These are phyloP conservation scores for Mythimna albipuncta DNA, from an alignment of 2,888 invertebrate species.

Conservation along the genomic window DNA sequence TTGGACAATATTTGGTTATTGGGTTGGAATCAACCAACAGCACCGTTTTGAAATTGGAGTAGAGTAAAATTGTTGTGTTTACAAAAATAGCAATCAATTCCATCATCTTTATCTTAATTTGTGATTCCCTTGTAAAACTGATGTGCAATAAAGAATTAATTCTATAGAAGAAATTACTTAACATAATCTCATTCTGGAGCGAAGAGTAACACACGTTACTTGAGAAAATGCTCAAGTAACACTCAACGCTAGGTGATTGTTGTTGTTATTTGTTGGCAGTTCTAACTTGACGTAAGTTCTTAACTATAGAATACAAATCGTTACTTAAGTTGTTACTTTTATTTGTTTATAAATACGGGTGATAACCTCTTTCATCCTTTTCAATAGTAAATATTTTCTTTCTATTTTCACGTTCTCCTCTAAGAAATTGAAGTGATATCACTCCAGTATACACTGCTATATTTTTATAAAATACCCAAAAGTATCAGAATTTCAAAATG, in stretches of 20 bases:
- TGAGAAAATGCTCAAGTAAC: too few relatives aligned
- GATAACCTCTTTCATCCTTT: background rate
- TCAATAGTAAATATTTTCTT: background rate
- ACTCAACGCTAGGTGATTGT: too few relatives aligned
- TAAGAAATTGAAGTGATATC: constrained; percentile 1
- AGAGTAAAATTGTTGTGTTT: background rate
- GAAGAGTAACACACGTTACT: too few relatives aligned
- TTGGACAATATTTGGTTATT: background rate
- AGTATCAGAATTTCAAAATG: constrained; percentile 26
- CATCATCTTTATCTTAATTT: background rate
- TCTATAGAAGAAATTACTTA: too few relatives aligned
- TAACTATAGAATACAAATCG: too few relatives aligned
- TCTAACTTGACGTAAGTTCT: too few relatives aligned
- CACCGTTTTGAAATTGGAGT: background rate
- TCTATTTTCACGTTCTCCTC: background rate
- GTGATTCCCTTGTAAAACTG: background rate
- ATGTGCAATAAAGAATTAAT: background rate
- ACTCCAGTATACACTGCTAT: constrained; percentile 9
- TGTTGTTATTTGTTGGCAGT: too few relatives aligned
- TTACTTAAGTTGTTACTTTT: too few relatives aligned
- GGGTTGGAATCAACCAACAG: background rate
- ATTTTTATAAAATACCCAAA: constrained; percentile 33
- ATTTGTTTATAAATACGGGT: too few relatives aligned
- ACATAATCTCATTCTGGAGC: too few relatives aligned
- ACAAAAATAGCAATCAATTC: too few relatives aligned